Percentiles rank a stretch among this genome's conserved stretches.
phyloP scores from a whole-genome alignment of 2,797 vertebrate species.

The Bradypus variegatus region DNA sequence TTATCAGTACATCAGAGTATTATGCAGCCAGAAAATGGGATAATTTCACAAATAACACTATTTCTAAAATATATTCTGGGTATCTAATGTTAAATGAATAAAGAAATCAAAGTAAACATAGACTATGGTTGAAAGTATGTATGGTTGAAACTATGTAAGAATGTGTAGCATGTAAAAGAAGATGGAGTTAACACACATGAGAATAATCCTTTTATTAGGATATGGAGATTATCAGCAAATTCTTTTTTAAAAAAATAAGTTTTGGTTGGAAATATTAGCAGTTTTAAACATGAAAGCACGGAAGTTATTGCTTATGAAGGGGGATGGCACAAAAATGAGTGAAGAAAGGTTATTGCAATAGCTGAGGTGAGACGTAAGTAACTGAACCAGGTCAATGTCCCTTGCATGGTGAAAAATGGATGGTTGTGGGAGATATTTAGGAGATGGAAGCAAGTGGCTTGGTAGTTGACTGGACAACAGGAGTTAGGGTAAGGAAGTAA shows the following conservation, averaged over 20 bases:
- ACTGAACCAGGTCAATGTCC: not conserved
- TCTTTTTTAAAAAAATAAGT: not conserved
- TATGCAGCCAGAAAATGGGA: not conserved
- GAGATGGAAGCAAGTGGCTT: not conserved
- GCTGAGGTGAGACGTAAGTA: not conserved
- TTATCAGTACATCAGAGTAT: not conserved
- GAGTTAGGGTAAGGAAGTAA: not conserved
- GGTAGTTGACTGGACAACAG: not conserved
- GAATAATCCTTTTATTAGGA: not conserved
- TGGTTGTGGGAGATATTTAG: not conserved
- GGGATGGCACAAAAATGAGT: not conserved
- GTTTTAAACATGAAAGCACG: not conserved
- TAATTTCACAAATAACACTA: not conserved
- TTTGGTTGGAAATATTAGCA: not conserved
- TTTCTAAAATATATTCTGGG: not conserved
- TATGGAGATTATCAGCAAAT: not conserved
- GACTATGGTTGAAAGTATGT: not conserved
- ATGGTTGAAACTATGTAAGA: not conserved
- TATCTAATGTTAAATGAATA: not conserved
- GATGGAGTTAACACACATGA: not conserved
- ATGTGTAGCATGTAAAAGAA: not conserved
- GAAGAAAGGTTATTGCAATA: not conserved
- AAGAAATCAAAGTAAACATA: slow-evolving; percentile 1
- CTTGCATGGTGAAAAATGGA: not conserved
- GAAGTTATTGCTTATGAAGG: not conserved